phyloP scores from a whole-genome alignment of 2,888 invertebrate species.

The Rhamphomyia laevipes region DNA sequence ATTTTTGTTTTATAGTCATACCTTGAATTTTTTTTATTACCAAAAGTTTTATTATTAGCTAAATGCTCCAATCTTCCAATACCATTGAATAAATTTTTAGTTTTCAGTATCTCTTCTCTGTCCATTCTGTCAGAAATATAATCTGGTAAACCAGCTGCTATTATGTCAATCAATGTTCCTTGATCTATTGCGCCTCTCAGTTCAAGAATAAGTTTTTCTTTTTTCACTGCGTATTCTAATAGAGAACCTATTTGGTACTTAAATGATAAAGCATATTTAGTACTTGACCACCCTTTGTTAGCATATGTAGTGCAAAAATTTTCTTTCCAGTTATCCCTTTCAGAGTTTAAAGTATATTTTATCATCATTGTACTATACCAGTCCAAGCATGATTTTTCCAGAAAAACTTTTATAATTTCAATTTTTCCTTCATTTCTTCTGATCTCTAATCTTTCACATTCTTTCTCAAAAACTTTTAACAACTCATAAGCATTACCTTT shows the following conservation, averaged over 20 bases:
- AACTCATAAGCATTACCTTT: no score
- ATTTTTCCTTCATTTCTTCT: constrained; percentile 10
- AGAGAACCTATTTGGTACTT: constrained; percentile 18
- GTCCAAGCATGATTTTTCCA: constrained; percentile 14
- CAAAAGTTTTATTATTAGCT: constrained; percentile 12
- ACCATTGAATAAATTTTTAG: constrained; percentile 23
- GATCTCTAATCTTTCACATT: constrained; percentile 9
- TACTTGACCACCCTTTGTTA: constrained; percentile 19
- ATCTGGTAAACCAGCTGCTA: constrained; percentile 22
- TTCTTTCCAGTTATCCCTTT: constrained; percentile 15
- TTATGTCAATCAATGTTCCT: constrained; percentile 18
- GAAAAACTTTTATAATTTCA: constrained; percentile 15
- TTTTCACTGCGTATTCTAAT: constrained; percentile 17
- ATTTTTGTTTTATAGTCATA: not conserved
- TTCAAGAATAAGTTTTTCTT: constrained; percentile 12
- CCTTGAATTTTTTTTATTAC: constrained; percentile 10
- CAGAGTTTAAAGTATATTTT: constrained; percentile 15
- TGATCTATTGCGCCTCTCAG: constrained; percentile 11
- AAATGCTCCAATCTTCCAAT: no score
- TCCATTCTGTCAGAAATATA: no score
- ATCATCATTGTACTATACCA: constrained; percentile 15
- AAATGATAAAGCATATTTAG: constrained; percentile 20
- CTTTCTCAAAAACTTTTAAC: constrained; percentile 10
- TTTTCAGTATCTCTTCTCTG: constrained; percentile 19
- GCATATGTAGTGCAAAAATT: constrained; percentile 19